Evolutionary conservation across 2,888 invertebrate species (phyloP), one percentile per base, ranked within the genome.

Genomic region (Synergus laeviventris): DNA sequence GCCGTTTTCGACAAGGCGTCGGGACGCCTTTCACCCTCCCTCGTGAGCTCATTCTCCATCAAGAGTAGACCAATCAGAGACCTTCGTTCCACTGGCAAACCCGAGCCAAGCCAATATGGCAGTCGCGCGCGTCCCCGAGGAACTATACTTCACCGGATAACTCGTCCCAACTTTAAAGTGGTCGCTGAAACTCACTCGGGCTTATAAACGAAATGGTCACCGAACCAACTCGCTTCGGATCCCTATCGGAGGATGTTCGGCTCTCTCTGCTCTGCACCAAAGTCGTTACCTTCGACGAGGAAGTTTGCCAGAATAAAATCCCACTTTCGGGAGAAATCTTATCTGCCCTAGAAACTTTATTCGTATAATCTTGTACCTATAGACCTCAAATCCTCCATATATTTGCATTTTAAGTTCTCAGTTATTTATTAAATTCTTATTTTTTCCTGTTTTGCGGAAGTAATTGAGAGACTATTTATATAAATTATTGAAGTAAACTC

Each of bases 1-100:
- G 89, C 89, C 88, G 86, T 86, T 88, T 89, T 87, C 85, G 85
- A 82, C 83, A 83, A 87, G 85, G 86, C 87, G 86, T 87, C 85
- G 86, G 80, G 87, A 88, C 87, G 88, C 87, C 86, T 81, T 81
- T 77, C 70, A 77, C 73, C 79, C 77, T 78, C 76, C 79, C 76
- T 39, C 64, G 24, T 56, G 73, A 56, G 38, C 74, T 60, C 74
- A 45, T 74, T 45, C 74, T 61, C 74, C 60, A 70, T 78, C 80
- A 60, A 49, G 39, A 39, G 36, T 59, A 74, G 79, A 78, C 81
- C 81, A 82, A 82, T 82, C 77, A 73, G 79, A 38, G 70, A 60
- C 74, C 79, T 76, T 61, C 73, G 76, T 76, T 78, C 79, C 74
- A 61, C 76, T 59, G 77, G 66, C 74, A 74, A 79, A 76, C 45